These are phyloP conservation scores for Paramormyrops hopkinsi DNA, from an alignment of 2,797 vertebrate genomes.

Conservation along the genomic window DNA sequence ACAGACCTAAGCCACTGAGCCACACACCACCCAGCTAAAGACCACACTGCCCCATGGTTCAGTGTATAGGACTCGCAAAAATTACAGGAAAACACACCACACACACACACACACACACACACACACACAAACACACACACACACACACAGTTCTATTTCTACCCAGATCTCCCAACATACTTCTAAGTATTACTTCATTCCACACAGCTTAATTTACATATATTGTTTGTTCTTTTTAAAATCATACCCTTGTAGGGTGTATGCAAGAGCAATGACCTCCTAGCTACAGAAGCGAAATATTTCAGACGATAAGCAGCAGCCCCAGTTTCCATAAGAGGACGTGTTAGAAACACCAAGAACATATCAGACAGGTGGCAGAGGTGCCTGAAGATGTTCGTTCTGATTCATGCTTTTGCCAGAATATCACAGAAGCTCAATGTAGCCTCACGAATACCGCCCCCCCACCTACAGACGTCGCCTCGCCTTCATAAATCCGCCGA, in stretches of 20 bases:
- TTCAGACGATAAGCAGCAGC: not conserved
- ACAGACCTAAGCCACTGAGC: not conserved
- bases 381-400: not conserved
- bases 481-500: not conserved
- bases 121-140: not conserved
- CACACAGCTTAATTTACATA: not conserved
- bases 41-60: not conserved
- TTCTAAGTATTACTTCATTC: conserved; percentile 13
- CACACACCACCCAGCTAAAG: not conserved
- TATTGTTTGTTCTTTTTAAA: not conserved
- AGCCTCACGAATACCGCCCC: not conserved
- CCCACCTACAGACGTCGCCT: not conserved
- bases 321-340: not conserved
- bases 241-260: not conserved
- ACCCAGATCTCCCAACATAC: not conserved
- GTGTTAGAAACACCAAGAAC: not conserved
- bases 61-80: not conserved
- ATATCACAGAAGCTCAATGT: not conserved
- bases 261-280: not conserved
- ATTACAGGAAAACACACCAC: not conserved
- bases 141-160: not conserved
- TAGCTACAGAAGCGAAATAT: not conserved
- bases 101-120: not conserved
- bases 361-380: not conserved
- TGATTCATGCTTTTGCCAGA: not conserved